These are phyloP conservation scores for Manis javanica DNA, from an alignment of 2,797 vertebrate species.

Conservation along the genomic window DNA sequence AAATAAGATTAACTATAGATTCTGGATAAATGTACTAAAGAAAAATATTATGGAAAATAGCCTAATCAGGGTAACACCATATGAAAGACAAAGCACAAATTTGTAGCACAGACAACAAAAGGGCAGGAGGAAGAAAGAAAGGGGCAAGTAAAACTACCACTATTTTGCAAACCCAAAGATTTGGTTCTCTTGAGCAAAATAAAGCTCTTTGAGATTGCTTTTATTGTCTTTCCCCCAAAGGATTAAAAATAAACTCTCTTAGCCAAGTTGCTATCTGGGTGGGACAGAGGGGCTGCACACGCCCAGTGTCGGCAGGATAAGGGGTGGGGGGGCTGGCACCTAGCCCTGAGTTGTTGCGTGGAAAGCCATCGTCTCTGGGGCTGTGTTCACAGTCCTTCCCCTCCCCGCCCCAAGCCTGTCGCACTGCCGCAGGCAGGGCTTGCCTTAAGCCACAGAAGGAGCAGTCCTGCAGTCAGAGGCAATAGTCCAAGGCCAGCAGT, in stretches of 20 bases:
- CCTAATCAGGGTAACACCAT: not conserved
- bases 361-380: not conserved
- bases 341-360: not conserved
- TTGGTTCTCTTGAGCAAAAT: not conserved
- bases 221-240: not conserved
- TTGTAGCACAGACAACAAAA: not conserved
- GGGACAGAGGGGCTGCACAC: not conserved
- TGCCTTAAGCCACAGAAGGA: not conserved
- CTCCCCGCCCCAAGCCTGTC: not conserved
- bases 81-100: not conserved
- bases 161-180: not conserved
- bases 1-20: not conserved
- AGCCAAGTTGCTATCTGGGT: not conserved
- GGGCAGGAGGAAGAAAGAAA: not conserved
- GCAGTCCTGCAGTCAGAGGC: not conserved
- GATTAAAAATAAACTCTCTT: not conserved
- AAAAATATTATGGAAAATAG: not conserved
- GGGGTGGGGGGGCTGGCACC: not conserved
- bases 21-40: not conserved
- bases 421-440: not conserved
- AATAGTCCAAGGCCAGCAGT: not conserved
- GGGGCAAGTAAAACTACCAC: not conserved
- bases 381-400: not conserved
- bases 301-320: no score
- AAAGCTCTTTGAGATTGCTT: not conserved